phyloP scores from a whole-genome alignment of 1,140 invertebrate species.

The Elysia chlorotica region DNA sequence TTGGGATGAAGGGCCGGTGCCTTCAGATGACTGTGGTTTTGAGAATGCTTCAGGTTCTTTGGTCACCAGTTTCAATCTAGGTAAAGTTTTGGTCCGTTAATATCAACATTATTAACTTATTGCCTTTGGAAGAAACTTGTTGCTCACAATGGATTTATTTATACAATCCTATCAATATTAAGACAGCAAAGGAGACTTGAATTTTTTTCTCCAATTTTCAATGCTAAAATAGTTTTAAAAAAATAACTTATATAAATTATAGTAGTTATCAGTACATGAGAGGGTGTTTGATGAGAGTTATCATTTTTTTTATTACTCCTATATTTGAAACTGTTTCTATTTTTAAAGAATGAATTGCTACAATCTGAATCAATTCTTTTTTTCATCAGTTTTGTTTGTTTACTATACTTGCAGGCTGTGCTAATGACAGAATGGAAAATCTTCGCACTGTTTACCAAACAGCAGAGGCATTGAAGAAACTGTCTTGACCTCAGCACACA shows the following conservation, averaged over 20 bases:
- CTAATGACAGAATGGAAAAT: conserved; percentile 25
- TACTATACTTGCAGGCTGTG: conserved; percentile 19
- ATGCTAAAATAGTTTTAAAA: background rate
- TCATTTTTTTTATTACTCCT: background rate
- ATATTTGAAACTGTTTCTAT: background rate
- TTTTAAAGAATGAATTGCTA: background rate
- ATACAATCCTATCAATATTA: background rate
- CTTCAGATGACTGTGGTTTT: too few species aligned
- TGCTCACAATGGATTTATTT: too few species aligned
- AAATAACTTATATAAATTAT: background rate
- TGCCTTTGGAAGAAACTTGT: too few species aligned
- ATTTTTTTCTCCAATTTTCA: background rate
- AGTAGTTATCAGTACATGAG: too few species aligned
- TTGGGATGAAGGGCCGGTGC: conserved; percentile 67
- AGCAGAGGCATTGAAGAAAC: conserved; percentile 16
- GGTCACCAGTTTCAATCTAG: too few species aligned
- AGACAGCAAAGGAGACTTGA: background rate
- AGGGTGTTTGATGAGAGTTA: background rate
- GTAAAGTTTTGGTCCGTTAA: too few species aligned
- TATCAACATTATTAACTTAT: too few species aligned
- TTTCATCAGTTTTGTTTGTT: background rate
- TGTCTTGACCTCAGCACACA: background rate
- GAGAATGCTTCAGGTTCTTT: too few species aligned
- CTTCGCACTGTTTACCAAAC: conserved; percentile 18
- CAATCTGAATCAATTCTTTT: too few species aligned